A percentile compares a stretch with the other conserved stretches of the same genome.
phyloP scores from a whole-genome alignment of 2,888 invertebrate species.

The Biston betularia region DNA sequence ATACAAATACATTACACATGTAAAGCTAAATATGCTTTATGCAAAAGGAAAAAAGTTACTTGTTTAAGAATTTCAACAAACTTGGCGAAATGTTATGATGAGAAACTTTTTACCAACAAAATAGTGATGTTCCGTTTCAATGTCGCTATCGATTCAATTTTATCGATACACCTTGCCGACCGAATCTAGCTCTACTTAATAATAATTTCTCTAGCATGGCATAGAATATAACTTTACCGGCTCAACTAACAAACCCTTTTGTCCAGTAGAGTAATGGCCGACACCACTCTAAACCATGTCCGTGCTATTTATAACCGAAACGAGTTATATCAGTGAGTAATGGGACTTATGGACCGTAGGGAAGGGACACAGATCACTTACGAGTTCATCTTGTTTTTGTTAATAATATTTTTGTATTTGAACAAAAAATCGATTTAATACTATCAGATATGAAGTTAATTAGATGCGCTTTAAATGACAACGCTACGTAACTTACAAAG shows the following conservation, averaged over 20 bases:
- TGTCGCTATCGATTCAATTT: slow-evolving; percentile 1
- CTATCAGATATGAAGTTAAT: too few species aligned
- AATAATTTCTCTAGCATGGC: slow-evolving; percentile 41
- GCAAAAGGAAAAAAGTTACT: neutral
- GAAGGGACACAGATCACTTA: slow-evolving; percentile 19
- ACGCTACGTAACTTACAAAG: too few species aligned
- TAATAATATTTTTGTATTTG: neutral
- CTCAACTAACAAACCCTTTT: slow-evolving; percentile 85
- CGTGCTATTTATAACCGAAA: slow-evolving; percentile 78
- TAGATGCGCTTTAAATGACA: too few species aligned
- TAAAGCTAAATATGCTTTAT: too few species aligned
- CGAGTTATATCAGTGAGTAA: slow-evolving; percentile 81
- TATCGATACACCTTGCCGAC: slow-evolving; percentile 13
- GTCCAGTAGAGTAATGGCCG: slow-evolving; percentile 71
- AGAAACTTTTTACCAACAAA: neutral
- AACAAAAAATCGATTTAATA: too few species aligned
- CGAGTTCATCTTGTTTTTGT: neutral
- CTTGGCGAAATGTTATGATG: neutral
- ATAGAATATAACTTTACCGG: slow-evolving; percentile 59
- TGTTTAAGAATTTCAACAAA: neutral
- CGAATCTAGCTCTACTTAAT: slow-evolving; percentile 29
- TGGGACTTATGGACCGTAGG: slow-evolving; percentile 73
- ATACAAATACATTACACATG: too few species aligned
- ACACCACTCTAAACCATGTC: slow-evolving; percentile 77
- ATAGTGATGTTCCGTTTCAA: neutral